Evolutionary conservation across 2,888 invertebrate species (phyloP).

Genomic region (Diarsia mendica): DNA sequence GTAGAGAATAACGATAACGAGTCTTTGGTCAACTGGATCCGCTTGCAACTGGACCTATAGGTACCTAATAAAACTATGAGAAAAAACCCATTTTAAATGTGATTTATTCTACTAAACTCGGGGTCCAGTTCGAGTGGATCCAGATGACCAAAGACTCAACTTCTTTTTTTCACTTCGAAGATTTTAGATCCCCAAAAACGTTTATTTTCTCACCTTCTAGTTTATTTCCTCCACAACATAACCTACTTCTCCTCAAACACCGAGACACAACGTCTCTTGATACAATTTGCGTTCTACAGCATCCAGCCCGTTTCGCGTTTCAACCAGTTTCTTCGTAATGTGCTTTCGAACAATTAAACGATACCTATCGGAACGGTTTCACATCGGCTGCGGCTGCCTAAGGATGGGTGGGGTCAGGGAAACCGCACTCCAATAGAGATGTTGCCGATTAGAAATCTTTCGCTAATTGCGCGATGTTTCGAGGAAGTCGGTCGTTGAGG

Average conservation of each 20-base stretch:
- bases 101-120: too few species aligned
- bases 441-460: constrained; percentile 61
- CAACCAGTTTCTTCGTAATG: constrained; percentile 69
- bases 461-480: constrained; percentile 53
- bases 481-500: constrained; percentile 42
- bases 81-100: too few species aligned
- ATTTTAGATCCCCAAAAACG: background rate
- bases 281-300: constrained; percentile 47
- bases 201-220: background rate
- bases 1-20: too few species aligned
- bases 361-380: constrained; percentile 70
- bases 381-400: constrained; percentile 70
- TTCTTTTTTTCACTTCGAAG: background rate
- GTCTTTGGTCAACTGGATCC: too few species aligned
- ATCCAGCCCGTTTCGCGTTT: constrained; percentile 18
- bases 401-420: constrained; percentile 62
- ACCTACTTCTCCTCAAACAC: constrained; percentile 9
- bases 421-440: constrained; percentile 49
- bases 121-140: too few species aligned
- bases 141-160: too few species aligned
- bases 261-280: constrained; percentile 7
- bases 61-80: too few species aligned
- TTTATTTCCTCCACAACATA: background rate
- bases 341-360: constrained; percentile 87
- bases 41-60: too few species aligned